These are phyloP conservation scores for Dasyprocta punctata DNA, from an alignment of 2,113 vertebrate genomes.

Conservation along the genomic window DNA sequence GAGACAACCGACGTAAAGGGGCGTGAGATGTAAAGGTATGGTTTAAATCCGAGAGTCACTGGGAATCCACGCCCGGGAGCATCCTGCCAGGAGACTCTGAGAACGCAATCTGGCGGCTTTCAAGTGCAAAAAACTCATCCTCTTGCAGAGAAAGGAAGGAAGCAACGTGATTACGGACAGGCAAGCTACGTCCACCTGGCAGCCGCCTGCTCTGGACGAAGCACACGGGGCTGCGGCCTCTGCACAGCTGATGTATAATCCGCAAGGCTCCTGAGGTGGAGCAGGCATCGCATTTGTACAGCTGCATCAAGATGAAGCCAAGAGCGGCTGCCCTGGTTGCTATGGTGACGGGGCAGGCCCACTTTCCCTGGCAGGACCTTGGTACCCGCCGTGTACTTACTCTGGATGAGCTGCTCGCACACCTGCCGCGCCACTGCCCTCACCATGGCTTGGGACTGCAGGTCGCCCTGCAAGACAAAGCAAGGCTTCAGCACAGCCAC, in stretches of 20 bases:
- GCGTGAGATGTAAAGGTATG: neutral
- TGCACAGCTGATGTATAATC: accelerated
- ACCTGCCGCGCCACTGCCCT: constrained; percentile 96
- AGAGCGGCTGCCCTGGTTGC: accelerated
- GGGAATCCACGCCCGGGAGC: neutral
- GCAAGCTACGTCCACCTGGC: neutral
- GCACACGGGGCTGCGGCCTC: neutral
- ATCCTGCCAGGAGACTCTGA: neutral
- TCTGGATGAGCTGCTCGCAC: constrained; percentile 98
- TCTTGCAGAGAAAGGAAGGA: neutral
- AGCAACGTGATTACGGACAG: neutral
- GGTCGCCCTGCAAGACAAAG: constrained; percentile 90
- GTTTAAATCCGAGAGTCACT: neutral
- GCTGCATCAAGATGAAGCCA: too few species aligned
- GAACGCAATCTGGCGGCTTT: neutral
- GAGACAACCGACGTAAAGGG: neutral
- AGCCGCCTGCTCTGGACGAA: neutral
- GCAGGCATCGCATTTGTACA: accelerated
- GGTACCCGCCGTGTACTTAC: constrained; percentile 83
- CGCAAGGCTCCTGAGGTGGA: too few species aligned
- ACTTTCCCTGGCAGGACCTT: accelerated
- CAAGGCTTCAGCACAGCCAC: neutral
- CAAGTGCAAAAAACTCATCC: too few species aligned
- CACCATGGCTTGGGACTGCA: constrained; percentile 95
- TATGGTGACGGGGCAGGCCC: neutral